Percentiles rank a stretch among this genome's conserved stretches.
These are phyloP conservation scores for Neolamprologus tretocephalus DNA, from an alignment of 2,113 vertebrate species.

Conservation along the genomic window DNA sequence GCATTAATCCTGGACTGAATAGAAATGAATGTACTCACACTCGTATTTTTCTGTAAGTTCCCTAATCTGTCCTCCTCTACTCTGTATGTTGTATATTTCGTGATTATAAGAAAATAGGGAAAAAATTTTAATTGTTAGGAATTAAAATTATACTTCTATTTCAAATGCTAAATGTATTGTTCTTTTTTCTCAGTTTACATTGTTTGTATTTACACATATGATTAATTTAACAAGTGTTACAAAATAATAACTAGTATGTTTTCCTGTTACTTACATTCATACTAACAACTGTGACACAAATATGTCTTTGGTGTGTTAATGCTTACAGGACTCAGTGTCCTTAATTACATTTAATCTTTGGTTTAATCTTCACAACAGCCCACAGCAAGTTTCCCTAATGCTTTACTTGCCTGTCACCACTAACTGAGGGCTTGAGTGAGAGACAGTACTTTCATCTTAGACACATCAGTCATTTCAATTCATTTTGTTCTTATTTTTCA, in stretches of 20 bases:
- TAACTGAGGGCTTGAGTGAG: not conserved
- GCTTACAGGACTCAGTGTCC: not conserved
- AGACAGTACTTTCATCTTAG: not conserved
- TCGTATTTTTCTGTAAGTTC: not conserved
- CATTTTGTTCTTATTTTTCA: not conserved
- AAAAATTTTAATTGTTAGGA: not conserved
- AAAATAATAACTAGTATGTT: not conserved
- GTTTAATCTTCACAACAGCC: not conserved
- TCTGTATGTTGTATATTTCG: not conserved
- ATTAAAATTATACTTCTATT: not conserved
- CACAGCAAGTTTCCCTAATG: rapidly evolving
- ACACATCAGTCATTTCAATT: not conserved
- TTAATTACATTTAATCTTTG: not conserved
- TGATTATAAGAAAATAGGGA: not conserved
- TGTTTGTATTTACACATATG: not conserved
- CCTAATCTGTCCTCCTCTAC: not conserved
- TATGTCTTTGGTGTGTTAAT: not conserved
- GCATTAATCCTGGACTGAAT: not conserved
- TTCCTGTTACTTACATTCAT: not conserved
- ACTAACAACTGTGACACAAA: not conserved
- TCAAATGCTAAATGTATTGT: not conserved
- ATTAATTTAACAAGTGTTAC: not conserved
- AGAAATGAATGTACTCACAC: not conserved
- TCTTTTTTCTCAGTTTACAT: not conserved
- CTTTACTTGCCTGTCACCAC: not conserved